Base-by-base conservation (phyloP, 2,797 vertebrate species). In the Eospalax fontanierii region DNA sequence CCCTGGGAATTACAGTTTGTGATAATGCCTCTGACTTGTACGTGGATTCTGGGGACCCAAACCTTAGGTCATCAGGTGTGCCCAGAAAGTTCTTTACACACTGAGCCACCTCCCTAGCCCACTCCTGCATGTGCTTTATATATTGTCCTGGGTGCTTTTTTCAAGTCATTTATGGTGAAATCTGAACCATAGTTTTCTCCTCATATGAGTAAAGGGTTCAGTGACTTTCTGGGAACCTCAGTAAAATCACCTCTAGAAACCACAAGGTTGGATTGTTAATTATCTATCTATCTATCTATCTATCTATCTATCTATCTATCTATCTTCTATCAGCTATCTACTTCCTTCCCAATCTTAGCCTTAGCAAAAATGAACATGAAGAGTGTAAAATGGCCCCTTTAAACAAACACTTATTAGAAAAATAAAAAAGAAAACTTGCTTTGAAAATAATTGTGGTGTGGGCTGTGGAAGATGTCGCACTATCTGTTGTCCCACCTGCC, bases 361-460 rank as follows among this genome's bases (percentile, higher is more conserved):
- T n/a, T 4, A 68, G 14, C 90, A 46, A 87, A 96, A 96, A 96
- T 94, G 84, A 94, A 63, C 38, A 89, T 16, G 35, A 86, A 28
- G 4, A 11, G 75, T 93, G 88, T 85, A 10, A 92, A 92, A 19
- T 91, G 82, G 86, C 59, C 94, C 91, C 83, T 95, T 95, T 81
- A 95, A 95, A 91, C 2, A 96, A 96, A 83, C 92, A 97, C 76
- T 0, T 0, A 96, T 94, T 95, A 95, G 90, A 95, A 96, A 19
- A 33, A 81, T 79, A 87, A 82, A 97, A 96, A 92, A 95, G 92
- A 96, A 90, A 81, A 43, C 1, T 12, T 38, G n/a, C 57, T 87
- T n/a, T 61, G 65, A 83, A 57, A 57, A 71, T 30, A 30, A 38
- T 24, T 86, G 40, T 63, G 65, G 28, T 71, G 30, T 85, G 43